Base-by-base conservation (phyloP, 2,113 vertebrate genomes). In the Corapipo altera region DNA sequence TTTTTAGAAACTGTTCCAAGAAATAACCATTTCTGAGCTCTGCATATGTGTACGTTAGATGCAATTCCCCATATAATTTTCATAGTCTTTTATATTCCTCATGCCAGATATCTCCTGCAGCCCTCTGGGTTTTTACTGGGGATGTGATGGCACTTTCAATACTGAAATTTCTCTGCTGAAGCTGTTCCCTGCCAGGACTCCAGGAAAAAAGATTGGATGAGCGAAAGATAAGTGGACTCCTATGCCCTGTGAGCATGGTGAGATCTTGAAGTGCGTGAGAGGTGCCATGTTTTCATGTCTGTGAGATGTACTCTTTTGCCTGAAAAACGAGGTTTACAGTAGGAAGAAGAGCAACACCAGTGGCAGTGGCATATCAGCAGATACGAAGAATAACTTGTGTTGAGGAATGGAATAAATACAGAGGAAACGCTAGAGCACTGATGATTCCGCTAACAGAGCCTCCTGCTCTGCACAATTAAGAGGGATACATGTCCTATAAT, bases 321-420 rank as follows among this genome's bases (percentile, higher is more conserved):
- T 43, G 20, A 57, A 70, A 88, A 80, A 48, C 0, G 0, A 37
- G 13, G 13, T 64, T 43, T 58, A 3, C 23, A 39, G 0, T n/a
- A 61, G 49, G 41, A 80, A 43, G 64, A 94, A 58, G 9, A 8
- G 23, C 59, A 81, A 37, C 18, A 37, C 15, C 20, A 44, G 32
- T 24, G 35, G 18, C 79, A 59, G 18, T 48, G 51, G 15, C n/a
- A 4, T 80, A 43, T 54, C 13, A 48, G 48, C 18, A 81, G 8
- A 16, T 15, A 27, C 0, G 4, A 82, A 71, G 18, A 75, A 30
- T 54, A 70, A 33, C 30, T 72, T 57, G 5, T 62, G 37, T 70
- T 39, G 39, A 72, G 30, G 66, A 93, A 22, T 44, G 1, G 33
- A 80, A 67, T 48, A 81, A 51, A 55, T 48, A 55, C 16, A 64